These are phyloP conservation scores for Eurypyga helias DNA, from an alignment of 2,113 vertebrate species.

Conservation along the genomic window DNA sequence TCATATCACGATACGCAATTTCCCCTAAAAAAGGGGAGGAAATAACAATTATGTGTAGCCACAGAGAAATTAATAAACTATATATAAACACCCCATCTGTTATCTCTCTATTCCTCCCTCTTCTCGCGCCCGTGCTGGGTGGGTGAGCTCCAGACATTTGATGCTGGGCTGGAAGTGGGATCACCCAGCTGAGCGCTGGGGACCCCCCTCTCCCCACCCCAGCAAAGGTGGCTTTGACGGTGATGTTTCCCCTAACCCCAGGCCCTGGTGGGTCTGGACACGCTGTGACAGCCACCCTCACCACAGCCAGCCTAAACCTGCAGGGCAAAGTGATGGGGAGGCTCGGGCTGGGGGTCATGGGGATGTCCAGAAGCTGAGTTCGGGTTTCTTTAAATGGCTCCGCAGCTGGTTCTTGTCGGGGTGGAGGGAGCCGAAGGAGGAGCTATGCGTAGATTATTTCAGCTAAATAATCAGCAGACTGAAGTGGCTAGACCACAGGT, in stretches of 20 bases:
- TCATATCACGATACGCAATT: not conserved
- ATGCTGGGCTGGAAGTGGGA: rapidly evolving
- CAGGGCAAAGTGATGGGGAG: not conserved
- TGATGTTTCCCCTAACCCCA: not conserved
- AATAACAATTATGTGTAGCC: not conserved
- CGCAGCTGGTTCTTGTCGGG: not conserved
- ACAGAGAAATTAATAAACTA: not conserved
- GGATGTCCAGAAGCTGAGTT: rapidly evolving
- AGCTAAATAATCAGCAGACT: constrained; percentile 31
- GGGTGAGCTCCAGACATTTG: not conserved
- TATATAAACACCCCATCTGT: not conserved
- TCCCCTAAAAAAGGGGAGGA: not conserved
- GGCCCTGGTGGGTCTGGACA: no score
- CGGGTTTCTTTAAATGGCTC: not conserved
- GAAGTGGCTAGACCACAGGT: constrained; percentile 29
- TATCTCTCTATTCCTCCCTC: not conserved
- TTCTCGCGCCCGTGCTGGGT: rapidly evolving
- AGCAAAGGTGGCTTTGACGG: not conserved
- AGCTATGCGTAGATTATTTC: constrained; percentile 38
- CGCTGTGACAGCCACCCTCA: rapidly evolving
- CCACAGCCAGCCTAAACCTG: not conserved
- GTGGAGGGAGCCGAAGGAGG: not conserved
- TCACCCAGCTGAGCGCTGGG: not conserved
- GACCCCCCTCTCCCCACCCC: not conserved
- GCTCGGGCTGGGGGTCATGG: not conserved